Evolutionary conservation across 2,113 vertebrate species (phyloP), one percentile per base, ranked within the genome.

Genomic region (Pardalotus punctatus): DNA sequence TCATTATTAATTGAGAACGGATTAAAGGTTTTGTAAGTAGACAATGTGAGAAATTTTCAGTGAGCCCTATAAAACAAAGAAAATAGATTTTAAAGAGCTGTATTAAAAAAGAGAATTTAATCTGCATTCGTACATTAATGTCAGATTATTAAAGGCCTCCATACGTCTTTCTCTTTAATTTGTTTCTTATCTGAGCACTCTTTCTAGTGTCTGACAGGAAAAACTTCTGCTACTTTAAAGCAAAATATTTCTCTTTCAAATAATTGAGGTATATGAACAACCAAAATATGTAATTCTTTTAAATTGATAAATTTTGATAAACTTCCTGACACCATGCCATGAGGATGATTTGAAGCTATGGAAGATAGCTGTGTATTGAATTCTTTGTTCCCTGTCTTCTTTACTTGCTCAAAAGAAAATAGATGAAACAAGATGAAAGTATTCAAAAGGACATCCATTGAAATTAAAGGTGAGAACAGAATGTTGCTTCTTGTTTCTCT

Each of bases 1-100:
- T 90, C 62, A 85, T 88, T 90, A 96, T 92, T 88, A 91, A 90
- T 61, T 88, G 38, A 80, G 73, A 76, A 65, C 2, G 9, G 88
- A 69, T 93, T 80, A 80, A 87, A 72, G 28, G 14, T 31, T 90
- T 96, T 72, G 14, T 43, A 79, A 69, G 50, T 88, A 88, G 88
- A 85, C 31, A 76, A 60, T 9, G 6, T 61, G 42, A 93, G 62
- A 86, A 78, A 80, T 88, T 82, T 90, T 72, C 61, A 72, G 8
- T 11, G 28, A 83, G 33, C 15, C 9, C 18, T 57, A 45, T 80
- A 76, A 93, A 94, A 62, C 25, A 88, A 82, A 77, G 40, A 88
- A 90, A 79, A 95, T 35, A 69, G 25, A 80, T 92, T 95, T 93
- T 80, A 65, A 65, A 94, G 9, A 80, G 21, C 5, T 45, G 6